Evolutionary conservation across 1,140 invertebrate genomes (phyloP).

Genomic region (Danaus melanippus): DNA sequence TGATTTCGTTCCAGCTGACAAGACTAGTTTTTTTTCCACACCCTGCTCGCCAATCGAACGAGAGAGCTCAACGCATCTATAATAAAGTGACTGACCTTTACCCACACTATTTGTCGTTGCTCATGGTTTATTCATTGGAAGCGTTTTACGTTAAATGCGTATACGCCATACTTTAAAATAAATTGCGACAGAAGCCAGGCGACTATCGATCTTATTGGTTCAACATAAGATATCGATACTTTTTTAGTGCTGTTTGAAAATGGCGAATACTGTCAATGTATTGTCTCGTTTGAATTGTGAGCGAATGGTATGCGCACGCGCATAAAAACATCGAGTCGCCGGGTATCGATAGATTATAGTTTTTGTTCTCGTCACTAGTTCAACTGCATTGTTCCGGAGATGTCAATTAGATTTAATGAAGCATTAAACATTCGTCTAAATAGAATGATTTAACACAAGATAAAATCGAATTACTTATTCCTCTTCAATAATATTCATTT

Average conservation of each 20-base stretch:
- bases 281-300: constrained; percentile 6
- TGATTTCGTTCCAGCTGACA: constrained; percentile 15
- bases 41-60: constrained; percentile 38
- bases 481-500: no score
- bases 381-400: constrained; percentile 42
- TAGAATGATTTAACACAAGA: no score
- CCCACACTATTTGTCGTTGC: constrained; percentile 53
- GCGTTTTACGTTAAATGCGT: constrained; percentile 49
- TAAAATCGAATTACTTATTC: no score
- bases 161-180: constrained; percentile 27
- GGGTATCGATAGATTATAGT: constrained; percentile 56
- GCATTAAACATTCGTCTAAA: constrained; percentile 3
- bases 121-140: constrained; percentile 62
- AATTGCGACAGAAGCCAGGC: constrained; percentile 10
- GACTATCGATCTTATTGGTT: constrained; percentile 25
- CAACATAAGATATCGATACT: constrained; percentile 17
- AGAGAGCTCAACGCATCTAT: constrained; percentile 41
- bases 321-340: constrained; percentile 38
- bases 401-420: constrained; percentile 62
- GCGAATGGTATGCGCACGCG: constrained; percentile 34
- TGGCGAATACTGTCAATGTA: constrained; percentile 26
- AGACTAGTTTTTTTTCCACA: constrained; percentile 13
- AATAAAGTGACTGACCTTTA: constrained; percentile 59
- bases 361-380: constrained; percentile 44
- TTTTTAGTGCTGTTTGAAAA: constrained; percentile 14